phyloP scores from a whole-genome alignment of 2,113 vertebrate genomes.

The Calonectris borealis region DNA sequence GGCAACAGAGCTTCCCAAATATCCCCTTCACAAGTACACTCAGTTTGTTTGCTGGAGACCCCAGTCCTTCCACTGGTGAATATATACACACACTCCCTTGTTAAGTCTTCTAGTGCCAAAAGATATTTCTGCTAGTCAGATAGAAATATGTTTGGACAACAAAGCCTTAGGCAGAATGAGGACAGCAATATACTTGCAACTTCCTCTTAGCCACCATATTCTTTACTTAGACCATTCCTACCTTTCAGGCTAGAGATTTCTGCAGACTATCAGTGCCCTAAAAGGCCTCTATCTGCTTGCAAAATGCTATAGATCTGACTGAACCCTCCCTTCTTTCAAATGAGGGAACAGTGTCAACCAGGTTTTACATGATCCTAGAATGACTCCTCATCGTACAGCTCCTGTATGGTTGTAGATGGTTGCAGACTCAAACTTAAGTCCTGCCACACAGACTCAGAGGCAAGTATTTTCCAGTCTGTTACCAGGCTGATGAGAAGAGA shows the following conservation, averaged over 20 bases:
- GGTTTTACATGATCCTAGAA: background rate
- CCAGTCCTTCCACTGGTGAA: background rate
- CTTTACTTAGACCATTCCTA: background rate
- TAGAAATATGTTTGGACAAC: background rate
- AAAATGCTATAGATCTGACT: background rate
- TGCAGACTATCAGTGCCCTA: background rate
- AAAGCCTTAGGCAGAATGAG: background rate
- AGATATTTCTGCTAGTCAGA: background rate
- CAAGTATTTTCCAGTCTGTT: background rate
- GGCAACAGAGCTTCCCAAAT: background rate
- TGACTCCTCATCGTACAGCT: background rate
- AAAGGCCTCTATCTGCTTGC: background rate
- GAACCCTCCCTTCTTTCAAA: background rate
- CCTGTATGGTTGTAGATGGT: background rate
- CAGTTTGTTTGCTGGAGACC: background rate
- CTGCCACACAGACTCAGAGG: background rate
- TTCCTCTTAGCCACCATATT: background rate
- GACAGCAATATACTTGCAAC: background rate
- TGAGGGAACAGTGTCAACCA: fast-evolving
- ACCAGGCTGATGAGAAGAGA: background rate
- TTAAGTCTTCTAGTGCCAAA: background rate
- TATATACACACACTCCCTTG: background rate
- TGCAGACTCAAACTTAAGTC: background rate
- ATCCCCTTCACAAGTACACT: background rate
- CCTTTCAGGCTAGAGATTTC: background rate